Evolutionary conservation across 2,113 vertebrate genomes (phyloP), one percentile per base, ranked within the genome.

Genomic region (Cnemophilus loriae): DNA sequence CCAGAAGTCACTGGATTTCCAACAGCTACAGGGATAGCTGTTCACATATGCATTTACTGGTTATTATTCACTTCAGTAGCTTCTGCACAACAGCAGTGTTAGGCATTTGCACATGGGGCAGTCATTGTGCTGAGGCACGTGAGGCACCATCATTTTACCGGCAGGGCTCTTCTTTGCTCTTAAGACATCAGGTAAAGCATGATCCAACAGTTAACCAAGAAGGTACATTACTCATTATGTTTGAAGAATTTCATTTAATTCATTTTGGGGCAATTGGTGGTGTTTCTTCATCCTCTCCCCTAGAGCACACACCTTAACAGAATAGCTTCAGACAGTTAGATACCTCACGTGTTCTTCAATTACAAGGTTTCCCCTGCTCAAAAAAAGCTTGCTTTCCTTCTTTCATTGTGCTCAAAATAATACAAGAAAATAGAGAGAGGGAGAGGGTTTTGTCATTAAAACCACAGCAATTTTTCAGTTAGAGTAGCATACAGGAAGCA

Each of bases 61-160:
- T 53, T 52, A 27, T 41, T 32, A 86, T 13, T 17, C 52, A 67
- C 1, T 55, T 61, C 84, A 59, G 37, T 13, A 50, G 46, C 33
- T 74, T 59, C 44, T 28, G 44, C 44, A 68, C 57, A 64, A n/a
- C 42, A 87, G 82, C 41, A 53, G 37, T 1, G 7, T 3, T n/a
- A 15, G 16, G 16, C 21, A 39, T 37, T 41, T 39, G 10, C 30
- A 64, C 0, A 5, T 14, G 19, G 7, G 33, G 24, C 10, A 84
- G 44, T 39, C 3, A 2, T 4, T 44, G 44, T 37, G 60, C 56
- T 55, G 11, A 11, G 6, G 46, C 42, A 46, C 2, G 0, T 3
- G 12, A 70, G 42, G 49, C 17, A 32, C 35, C 17, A 27, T 8
- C 37, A 6, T 60, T 94, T 76, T 10, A 79, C 32, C 28, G 21